Evolutionary conservation across 2,113 vertebrate species (phyloP).

Genomic region (Apus apus): DNA sequence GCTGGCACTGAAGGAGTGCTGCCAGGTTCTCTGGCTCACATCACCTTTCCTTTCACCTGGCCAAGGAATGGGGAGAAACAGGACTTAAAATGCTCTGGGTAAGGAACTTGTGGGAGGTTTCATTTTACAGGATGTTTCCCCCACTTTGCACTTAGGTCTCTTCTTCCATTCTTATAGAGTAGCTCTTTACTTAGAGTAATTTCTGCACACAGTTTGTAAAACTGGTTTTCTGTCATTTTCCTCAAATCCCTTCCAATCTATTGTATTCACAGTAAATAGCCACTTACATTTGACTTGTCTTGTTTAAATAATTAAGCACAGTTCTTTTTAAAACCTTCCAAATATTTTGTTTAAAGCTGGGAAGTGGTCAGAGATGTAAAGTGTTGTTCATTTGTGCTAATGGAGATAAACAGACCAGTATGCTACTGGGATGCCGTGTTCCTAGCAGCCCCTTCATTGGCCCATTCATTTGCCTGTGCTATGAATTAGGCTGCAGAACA

Average conservation of each 20-base stretch:
- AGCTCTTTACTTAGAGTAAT: background rate
- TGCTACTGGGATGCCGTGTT: background rate
- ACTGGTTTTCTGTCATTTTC: fast-evolving
- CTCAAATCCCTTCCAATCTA: background rate
- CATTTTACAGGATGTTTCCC: background rate
- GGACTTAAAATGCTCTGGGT: fast-evolving
- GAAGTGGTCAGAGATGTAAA: background rate
- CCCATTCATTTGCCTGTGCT: background rate
- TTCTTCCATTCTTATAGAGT: fast-evolving
- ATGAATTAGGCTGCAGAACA: background rate
- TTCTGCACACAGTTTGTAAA: fast-evolving
- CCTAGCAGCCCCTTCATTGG: fast-evolving
- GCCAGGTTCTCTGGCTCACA: background rate
- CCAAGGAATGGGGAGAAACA: fast-evolving
- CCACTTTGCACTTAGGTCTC: background rate
- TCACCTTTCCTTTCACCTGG: fast-evolving
- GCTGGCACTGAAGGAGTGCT: background rate
- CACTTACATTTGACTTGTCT: background rate
- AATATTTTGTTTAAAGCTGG: background rate
- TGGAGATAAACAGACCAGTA: fast-evolving
- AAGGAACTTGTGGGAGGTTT: fast-evolving
- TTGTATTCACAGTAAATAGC: background rate
- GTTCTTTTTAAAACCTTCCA: background rate
- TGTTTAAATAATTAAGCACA: too few relatives aligned
- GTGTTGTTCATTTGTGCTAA: fast-evolving